Conservation (phyloP, 2,797 vertebrate species). For the Melanitta fusca region DNA sequence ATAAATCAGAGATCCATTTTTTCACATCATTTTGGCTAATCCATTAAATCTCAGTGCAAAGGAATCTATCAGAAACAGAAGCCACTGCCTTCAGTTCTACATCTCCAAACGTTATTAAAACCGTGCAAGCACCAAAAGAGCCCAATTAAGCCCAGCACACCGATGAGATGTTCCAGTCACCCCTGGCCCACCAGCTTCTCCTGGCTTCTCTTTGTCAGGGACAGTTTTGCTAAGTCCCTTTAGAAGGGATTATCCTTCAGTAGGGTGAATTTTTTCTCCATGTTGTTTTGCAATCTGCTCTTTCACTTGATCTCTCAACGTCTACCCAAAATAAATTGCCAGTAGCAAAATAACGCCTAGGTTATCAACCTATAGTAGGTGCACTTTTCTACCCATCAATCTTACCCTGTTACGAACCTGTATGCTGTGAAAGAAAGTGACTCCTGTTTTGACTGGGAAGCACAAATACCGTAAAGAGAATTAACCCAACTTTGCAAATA, state of each 20-base stretch:
- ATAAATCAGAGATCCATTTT: slow-evolving; percentile 86
- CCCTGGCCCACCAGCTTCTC: slow-evolving; percentile 17
- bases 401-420: neutral
- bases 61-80: slow-evolving; percentile 80
- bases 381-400: neutral
- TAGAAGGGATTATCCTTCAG: neutral
- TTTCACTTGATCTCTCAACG: fast-evolving
- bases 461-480: neutral
- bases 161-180: neutral
- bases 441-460: neutral
- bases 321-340: neutral
- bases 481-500: neutral
- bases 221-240: neutral
- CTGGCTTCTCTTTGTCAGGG: neutral
- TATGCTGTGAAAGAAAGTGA: neutral
- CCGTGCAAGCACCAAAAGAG: neutral
- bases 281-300: fast-evolving
- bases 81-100: slow-evolving; percentile 32
- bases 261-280: fast-evolving
- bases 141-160: neutral
- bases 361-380: neutral
- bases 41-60: slow-evolving; percentile 86
- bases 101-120: slow-evolving; percentile 11
- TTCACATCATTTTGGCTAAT: slow-evolving; percentile 85
- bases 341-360: neutral